phyloP scores from a whole-genome alignment of 30 jellyfish, hydroid and myxozoan genomes.

The Phacellophora camtschatica region DNA sequence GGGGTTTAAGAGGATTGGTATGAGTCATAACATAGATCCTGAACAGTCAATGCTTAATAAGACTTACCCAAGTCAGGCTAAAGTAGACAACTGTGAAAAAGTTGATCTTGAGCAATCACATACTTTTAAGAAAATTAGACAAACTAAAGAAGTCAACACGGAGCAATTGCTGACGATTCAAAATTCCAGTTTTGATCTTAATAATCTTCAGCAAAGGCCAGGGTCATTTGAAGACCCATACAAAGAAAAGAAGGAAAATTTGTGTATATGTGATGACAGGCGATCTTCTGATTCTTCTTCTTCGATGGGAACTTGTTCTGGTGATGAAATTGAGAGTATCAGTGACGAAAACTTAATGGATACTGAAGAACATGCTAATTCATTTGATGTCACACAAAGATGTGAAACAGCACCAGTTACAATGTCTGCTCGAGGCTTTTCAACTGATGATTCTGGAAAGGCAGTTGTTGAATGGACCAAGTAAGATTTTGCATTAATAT shows the following conservation, averaged over 20 bases:
- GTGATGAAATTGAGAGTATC: background rate
- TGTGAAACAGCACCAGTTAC: background rate
- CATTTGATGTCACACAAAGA: background rate
- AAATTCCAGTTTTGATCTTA: too few relatives aligned
- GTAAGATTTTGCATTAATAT: background rate
- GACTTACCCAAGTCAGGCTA: too few relatives aligned
- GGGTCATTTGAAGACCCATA: too few relatives aligned
- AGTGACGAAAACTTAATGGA: background rate
- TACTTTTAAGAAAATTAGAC: too few relatives aligned
- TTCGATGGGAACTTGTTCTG: background rate
- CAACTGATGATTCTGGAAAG: background rate
- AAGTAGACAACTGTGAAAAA: too few relatives aligned
- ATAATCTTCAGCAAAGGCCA: background rate
- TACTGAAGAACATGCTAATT: background rate
- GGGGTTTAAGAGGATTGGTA: conserved; percentile 29
- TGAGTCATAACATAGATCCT: background rate
- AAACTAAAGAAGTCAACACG: too few relatives aligned
- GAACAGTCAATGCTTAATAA: too few relatives aligned
- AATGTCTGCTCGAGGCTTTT: conserved; percentile 43
- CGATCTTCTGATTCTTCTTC: too few relatives aligned
- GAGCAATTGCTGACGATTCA: too few relatives aligned
- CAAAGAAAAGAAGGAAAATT: too few relatives aligned
- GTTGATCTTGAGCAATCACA: too few relatives aligned
- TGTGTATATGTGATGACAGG: too few relatives aligned
- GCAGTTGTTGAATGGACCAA: conserved; percentile 42